Conservation (phyloP, 2,113 vertebrate species). For the Pygoscelis adeliae region DNA sequence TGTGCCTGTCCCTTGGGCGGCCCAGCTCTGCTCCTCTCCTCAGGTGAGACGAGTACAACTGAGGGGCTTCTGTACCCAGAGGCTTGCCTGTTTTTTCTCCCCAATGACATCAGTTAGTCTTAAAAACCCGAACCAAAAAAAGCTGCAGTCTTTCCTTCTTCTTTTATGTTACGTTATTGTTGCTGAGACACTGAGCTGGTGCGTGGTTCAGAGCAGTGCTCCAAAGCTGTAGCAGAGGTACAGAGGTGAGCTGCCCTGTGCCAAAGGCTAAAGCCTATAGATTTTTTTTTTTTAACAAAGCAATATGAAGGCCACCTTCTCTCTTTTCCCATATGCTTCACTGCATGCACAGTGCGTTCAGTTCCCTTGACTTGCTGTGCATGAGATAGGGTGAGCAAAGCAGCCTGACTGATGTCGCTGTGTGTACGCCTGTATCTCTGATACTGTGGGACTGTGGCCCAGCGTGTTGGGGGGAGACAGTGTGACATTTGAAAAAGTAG, state of each 20-base stretch:
- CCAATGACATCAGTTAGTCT: neutral
- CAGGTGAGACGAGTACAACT: neutral
- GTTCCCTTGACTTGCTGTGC: no score
- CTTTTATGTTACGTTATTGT: neutral
- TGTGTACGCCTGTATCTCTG: fast-evolving
- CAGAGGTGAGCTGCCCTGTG: neutral
- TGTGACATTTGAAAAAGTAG: neutral
- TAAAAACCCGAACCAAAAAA: neutral
- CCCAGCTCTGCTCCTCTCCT: neutral
- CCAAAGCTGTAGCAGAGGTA: neutral
- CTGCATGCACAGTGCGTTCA: neutral
- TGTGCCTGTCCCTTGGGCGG: fast-evolving
- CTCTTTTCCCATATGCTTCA: neutral
- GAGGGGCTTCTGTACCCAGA: neutral
- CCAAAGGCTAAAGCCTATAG: neutral
- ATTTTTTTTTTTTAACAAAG: neutral
- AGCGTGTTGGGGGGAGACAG: fast-evolving
- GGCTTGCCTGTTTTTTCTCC: neutral
- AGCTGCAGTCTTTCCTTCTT: neutral
- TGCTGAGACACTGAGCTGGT: neutral
- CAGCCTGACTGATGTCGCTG: fast-evolving
- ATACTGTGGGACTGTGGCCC: no score
- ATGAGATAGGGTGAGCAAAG: neutral
- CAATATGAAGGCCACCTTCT: neutral
- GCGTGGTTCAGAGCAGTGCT: neutral